Conservation (phyloP, 2,113 vertebrate genomes). For the Pandion haliaetus region DNA sequence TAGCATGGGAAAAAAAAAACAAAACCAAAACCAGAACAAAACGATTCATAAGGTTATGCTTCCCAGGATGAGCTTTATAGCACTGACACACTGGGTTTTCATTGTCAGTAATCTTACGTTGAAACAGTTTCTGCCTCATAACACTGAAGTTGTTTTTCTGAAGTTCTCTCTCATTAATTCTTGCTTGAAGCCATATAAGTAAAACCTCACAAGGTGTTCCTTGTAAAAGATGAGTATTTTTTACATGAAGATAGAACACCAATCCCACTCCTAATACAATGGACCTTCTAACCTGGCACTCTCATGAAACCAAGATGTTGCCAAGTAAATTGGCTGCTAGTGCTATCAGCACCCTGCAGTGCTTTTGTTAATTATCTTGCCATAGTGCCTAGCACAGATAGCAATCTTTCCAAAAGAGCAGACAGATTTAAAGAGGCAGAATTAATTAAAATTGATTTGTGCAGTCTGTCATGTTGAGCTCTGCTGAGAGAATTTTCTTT, state of each 20-base stretch:
- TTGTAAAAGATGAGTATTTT: constrained; percentile 6
- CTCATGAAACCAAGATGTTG: not conserved
- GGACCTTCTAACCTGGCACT: constrained; percentile 18
- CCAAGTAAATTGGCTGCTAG: constrained; percentile 16
- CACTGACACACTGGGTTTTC: not conserved
- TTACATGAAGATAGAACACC: not conserved
- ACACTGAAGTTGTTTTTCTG: not conserved
- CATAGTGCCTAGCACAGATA: constrained; percentile 53
- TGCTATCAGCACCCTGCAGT: constrained; percentile 58
- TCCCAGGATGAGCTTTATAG: not conserved
- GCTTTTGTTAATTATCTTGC: constrained; percentile 72
- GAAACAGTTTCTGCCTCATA: not conserved
- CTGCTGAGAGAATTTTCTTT: constrained; percentile 36
- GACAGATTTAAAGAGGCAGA: constrained; percentile 73
- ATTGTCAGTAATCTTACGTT: not conserved
- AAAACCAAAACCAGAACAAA: not conserved
- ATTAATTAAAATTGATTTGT: constrained; percentile 81
- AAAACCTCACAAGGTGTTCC: not conserved
- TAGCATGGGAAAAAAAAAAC: not conserved
- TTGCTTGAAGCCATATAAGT: constrained; percentile 16
- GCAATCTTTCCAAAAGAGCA: constrained; percentile 70
- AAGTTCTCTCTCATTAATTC: constrained; percentile 28
- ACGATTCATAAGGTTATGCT: not conserved
- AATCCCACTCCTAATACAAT: not conserved
- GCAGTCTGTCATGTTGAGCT: constrained; percentile 51